phyloP scores from a whole-genome alignment of 2,888 invertebrate species.

The Cantharis rufa region DNA sequence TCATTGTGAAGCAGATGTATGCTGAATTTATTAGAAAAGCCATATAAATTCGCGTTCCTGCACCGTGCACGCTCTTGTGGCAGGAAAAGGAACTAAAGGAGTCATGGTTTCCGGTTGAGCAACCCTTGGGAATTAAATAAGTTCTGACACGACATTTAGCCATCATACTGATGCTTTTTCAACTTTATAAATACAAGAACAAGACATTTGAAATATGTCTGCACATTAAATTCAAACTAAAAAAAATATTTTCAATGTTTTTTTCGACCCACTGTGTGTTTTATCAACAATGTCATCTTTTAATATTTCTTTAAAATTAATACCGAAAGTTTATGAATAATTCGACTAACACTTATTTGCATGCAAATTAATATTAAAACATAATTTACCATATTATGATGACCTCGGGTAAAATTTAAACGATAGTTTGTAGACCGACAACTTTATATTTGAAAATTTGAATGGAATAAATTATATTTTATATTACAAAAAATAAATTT shows the following conservation, averaged over 20 bases:
- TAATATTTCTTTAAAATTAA: neutral
- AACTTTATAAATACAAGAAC: conserved; percentile 7
- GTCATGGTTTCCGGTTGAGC: conserved; percentile 52
- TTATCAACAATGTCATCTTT: neutral
- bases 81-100: conserved; percentile 52
- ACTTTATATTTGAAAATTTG: neutral
- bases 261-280: neutral
- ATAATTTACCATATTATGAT: neutral
- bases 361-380: neutral
- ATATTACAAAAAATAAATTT: neutral
- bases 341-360: neutral
- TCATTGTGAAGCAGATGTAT: conserved; percentile 7
- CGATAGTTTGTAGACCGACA: neutral
- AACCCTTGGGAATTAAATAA: conserved; percentile 45
- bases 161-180: conserved; percentile 38
- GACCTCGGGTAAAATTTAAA: neutral
- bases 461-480: neutral
- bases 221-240: neutral
- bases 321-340: neutral
- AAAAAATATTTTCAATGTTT: neutral
- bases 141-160: conserved; percentile 43
- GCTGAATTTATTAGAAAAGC: conserved; percentile 14
- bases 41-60: conserved; percentile 26
- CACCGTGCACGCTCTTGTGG: conserved; percentile 39
- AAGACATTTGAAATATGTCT: conserved; percentile 18